Base-by-base conservation (phyloP, 2,888 invertebrate genomes). In the Cantharis flavilabris region DNA sequence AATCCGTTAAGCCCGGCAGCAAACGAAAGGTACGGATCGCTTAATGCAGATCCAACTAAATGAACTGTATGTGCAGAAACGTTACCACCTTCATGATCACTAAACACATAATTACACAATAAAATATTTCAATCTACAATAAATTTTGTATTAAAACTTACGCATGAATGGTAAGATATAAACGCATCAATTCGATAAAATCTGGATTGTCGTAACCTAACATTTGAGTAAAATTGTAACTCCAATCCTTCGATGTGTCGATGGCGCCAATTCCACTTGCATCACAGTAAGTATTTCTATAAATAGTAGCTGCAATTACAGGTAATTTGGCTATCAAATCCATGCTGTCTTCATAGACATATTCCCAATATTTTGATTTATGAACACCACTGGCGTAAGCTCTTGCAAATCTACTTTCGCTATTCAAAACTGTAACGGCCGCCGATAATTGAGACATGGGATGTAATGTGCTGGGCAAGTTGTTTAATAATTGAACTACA, bases 81-180 rank as follows among this genome's bases (percentile, higher is more conserved):
- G 88, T 98, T 98, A 83, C 98, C 98, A 82, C 98, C 97, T 89
- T 98, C 98, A 89, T 98, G 98, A 88, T 98, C 98, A 90, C 96
- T 96, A 86, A 33, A 87, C 85, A 79, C 26, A 26, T 26, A 80
- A 74, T 63, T 11, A 73, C 62, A 62, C 26, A 67, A 70, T 69
- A 70, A 63, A 23, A 62, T 30, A 23, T 65, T 33, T 23, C 7
- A 4, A 23, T 20, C 3, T 11, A 65, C 13, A n/a, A 11, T 28
- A 69, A 9, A 69, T 5, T 69, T 13, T 69, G 14, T 4, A n/a
- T 69, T 69, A 14, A 18, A 62, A 69, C 71, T 79, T 85, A 92
- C 92, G 92, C 92, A 91, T 98, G 97, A 84, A 98, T 97, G 77
- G 97, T 97, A 81, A 98, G 92, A 89, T 98, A 98, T 33, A 98